Conservation (phyloP, 2,888 invertebrate species). For the Melipona beecheii region DNA sequence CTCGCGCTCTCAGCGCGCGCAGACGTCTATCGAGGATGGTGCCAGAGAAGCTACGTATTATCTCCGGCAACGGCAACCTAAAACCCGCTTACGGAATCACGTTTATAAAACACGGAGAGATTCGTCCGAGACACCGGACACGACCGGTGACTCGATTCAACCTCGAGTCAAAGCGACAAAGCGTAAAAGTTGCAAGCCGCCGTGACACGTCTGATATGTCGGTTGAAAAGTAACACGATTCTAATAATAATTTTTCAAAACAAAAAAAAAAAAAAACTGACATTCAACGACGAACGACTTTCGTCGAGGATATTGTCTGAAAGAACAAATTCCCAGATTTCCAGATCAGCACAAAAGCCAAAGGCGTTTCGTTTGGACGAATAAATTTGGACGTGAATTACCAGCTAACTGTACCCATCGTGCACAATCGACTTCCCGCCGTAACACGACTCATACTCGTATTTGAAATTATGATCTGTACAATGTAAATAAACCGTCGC, state of each 20-base stretch:
- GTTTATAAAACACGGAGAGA: constrained; percentile 39
- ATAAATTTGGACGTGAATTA: constrained; percentile 12
- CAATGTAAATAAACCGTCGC: constrained; percentile 69
- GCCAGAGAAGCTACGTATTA: constrained; percentile 11
- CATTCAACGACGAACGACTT: too few relatives aligned
- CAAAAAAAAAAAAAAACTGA: not conserved
- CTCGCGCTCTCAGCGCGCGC: constrained; percentile 5
- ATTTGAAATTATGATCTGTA: constrained; percentile 67
- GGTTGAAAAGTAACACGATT: not conserved
- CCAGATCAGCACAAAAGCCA: not conserved
- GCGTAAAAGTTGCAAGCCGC: too few relatives aligned
- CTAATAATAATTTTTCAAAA: not conserved
- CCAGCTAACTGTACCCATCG: constrained; percentile 18
- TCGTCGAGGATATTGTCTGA: not conserved
- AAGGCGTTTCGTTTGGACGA: constrained; percentile 9
- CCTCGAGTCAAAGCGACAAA: not conserved
- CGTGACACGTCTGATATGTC: not conserved
- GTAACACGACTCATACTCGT: constrained; percentile 43
- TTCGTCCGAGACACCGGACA: constrained; percentile 3
- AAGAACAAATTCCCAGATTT: not conserved
- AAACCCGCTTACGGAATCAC: constrained; percentile 6
- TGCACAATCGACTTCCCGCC: constrained; percentile 33
- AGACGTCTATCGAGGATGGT: constrained; percentile 4
- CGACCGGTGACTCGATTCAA: not conserved
- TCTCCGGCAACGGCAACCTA: constrained; percentile 5